phyloP scores from a whole-genome alignment of 2,797 vertebrate genomes.

The Tiaroga cobitis region DNA sequence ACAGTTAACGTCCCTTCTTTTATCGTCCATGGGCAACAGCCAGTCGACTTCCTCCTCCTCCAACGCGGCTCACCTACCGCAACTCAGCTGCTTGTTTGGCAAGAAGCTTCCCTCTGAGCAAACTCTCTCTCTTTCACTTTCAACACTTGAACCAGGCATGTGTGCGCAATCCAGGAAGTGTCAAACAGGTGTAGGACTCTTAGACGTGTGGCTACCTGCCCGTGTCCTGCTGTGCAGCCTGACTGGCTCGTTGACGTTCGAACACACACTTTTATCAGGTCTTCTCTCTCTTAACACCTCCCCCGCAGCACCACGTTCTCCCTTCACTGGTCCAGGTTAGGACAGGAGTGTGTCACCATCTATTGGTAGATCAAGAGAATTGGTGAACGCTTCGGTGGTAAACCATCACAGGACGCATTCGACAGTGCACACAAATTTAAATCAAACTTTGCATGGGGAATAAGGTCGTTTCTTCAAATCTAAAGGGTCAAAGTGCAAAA shows the following conservation, averaged over 20 bases:
- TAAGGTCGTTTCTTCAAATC: not conserved
- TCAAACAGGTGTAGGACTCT: constrained; percentile 55
- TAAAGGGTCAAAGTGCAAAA: not conserved
- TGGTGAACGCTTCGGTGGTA: constrained; percentile 49
- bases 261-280: constrained; percentile 60
- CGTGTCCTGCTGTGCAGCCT: constrained; percentile 61
- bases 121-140: constrained; percentile 44
- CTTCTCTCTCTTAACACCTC: constrained; percentile 60
- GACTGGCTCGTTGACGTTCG: constrained; percentile 45
- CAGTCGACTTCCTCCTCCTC: constrained; percentile 32
- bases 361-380: constrained; percentile 64
- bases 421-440: not conserved
- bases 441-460: constrained; percentile 5
- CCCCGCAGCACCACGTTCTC: constrained; percentile 21
- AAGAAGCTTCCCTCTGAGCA: not conserved
- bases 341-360: constrained; percentile 69
- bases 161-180: constrained; percentile 69
- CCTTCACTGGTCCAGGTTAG: constrained; percentile 64
- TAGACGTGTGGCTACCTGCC: constrained; percentile 46
- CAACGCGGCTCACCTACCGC: constrained; percentile 25
- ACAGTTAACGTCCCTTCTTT: constrained; percentile 44
- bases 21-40: constrained; percentile 47
- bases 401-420: not conserved
- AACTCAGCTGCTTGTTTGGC: constrained; percentile 36
- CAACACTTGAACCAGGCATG: constrained; percentile 39